These are phyloP conservation scores for Loris lydekkerianus DNA, from an alignment of 2,797 vertebrate species.

Conservation along the genomic window DNA sequence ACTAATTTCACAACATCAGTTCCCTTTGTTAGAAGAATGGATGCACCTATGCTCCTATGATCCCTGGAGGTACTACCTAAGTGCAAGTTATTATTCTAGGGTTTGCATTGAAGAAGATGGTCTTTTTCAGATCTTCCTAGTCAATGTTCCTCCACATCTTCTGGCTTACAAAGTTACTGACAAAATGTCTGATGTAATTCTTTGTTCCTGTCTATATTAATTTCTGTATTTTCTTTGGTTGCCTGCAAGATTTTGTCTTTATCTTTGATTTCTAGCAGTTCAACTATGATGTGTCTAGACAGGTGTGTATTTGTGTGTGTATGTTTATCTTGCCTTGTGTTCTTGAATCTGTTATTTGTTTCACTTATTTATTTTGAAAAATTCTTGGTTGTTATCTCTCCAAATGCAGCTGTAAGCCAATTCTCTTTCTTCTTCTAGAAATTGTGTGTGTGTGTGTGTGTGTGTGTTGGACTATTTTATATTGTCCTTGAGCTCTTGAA, in stretches of 20 bases:
- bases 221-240: background rate
- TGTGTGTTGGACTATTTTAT: background rate
- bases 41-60: background rate
- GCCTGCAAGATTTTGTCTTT: background rate
- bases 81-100: background rate
- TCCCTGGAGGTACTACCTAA: background rate
- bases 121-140: background rate
- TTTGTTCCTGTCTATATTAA: background rate
- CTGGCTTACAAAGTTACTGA: background rate
- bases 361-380: constrained; percentile 19
- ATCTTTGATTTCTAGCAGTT: background rate
- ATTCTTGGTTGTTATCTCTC: background rate
- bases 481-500: background rate
- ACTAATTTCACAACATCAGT: background rate
- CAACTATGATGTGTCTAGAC: background rate
- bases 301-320: background rate
- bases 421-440: background rate
- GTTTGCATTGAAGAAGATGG: background rate
- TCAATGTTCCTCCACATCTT: background rate
- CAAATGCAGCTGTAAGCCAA: background rate
- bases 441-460: background rate
- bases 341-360: background rate
- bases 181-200: background rate
- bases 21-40: background rate
- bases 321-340: background rate